A percentile compares a stretch with the other conserved stretches of the same genome.
Conservation (phyloP, 2,797 vertebrate species). For the Melanotaenia boesemani region DNA sequence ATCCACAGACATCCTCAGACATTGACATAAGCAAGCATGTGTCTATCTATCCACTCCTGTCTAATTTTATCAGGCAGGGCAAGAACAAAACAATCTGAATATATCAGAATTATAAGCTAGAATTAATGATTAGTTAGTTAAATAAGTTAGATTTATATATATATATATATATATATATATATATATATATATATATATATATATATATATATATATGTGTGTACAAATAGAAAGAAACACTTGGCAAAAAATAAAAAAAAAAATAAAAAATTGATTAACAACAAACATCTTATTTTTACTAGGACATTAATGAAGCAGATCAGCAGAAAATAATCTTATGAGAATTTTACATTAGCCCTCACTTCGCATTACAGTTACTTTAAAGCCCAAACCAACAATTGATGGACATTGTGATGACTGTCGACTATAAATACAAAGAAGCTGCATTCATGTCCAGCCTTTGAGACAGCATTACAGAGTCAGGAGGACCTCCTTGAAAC, state of each 20-base stretch:
- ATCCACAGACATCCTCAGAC: constrained; percentile 47
- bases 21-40: neutral
- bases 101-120: neutral
- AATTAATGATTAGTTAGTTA: neutral
- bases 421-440: constrained; percentile 12
- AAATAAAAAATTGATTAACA: neutral
- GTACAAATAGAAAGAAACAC: neutral
- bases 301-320: neutral
- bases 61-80: neutral
- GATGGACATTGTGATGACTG: neutral
- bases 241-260: neutral
- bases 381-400: neutral
- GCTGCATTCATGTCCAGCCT: constrained; percentile 13
- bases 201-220: neutral
- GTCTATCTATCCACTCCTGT: constrained; percentile 2
- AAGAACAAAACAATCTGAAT: neutral
- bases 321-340: neutral
- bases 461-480: constrained; percentile 8
- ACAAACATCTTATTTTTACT: neutral
- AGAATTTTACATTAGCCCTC: neutral
- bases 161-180: neutral
- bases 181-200: neutral
- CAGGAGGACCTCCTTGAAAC: constrained; percentile 25
- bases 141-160: neutral
- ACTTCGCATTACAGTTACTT: neutral